Evolutionary conservation across 2,888 invertebrate genomes (phyloP).

Genomic region (Dryocosmus kuriphilus): DNA sequence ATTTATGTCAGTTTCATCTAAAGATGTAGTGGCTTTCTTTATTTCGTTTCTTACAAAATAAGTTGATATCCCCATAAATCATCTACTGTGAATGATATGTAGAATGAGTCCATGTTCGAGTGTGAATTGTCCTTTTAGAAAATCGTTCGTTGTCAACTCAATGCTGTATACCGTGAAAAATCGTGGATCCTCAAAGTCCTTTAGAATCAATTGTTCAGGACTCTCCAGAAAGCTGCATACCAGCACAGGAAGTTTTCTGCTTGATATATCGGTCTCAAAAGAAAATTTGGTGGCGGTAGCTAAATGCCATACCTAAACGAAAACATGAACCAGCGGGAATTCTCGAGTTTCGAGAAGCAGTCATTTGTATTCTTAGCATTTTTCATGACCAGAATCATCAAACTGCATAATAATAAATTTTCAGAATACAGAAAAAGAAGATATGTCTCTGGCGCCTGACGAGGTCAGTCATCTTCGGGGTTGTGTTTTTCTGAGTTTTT

Average conservation of each 20-base stretch:
- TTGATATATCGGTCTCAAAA: background rate
- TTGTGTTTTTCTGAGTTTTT: too few relatives aligned
- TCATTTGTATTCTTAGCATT: background rate
- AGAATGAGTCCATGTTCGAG: constrained; percentile 69
- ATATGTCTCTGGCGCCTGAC: too few relatives aligned
- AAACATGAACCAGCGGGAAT: constrained; percentile 9
- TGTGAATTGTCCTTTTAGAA: constrained; percentile 59
- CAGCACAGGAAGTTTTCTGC: background rate
- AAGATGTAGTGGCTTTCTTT: background rate
- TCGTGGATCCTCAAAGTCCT: constrained; percentile 55
- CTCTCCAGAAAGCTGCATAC: constrained; percentile 45
- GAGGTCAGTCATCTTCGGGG: too few relatives aligned
- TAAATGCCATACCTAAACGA: background rate
- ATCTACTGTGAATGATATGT: constrained; percentile 60
- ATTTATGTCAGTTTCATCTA: background rate
- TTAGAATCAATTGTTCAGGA: constrained; percentile 51
- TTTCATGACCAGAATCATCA: background rate
- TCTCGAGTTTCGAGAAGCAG: background rate
- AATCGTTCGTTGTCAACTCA: constrained; percentile 60
- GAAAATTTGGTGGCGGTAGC: background rate
- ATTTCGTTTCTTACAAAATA: constrained; percentile 46
- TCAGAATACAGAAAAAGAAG: too few relatives aligned
- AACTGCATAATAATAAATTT: too few relatives aligned
- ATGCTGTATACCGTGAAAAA: constrained; percentile 63
- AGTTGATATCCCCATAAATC: constrained; percentile 65